A percentile compares a stretch with the other conserved stretches of the same genome.
phyloP scores from a whole-genome alignment of 2,888 invertebrate species.

The Mimumesa dahlbomi region DNA sequence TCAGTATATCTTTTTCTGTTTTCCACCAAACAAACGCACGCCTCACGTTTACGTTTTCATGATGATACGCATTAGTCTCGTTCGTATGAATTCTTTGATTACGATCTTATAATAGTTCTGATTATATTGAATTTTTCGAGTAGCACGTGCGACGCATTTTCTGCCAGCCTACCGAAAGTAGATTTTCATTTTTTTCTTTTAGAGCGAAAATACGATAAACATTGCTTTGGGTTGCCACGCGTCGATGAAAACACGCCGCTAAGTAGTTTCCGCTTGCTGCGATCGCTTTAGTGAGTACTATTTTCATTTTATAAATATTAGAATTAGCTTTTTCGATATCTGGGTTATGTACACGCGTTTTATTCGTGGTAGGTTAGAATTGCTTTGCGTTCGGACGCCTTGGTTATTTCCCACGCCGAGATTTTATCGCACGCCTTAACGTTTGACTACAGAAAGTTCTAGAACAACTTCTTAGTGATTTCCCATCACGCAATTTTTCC shows the following conservation, averaged over 20 bases:
- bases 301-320: conserved; percentile 21
- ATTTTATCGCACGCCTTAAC: no score
- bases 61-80: conserved; percentile 74
- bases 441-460: no score
- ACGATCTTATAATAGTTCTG: conserved; percentile 52
- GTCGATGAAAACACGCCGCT: conserved; percentile 5
- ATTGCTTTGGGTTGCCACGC: conserved; percentile 18
- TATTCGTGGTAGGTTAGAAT: background rate
- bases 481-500: no score
- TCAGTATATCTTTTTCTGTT: conserved; percentile 25
- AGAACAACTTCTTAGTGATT: no score
- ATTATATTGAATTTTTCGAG: background rate
- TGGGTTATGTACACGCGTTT: background rate
- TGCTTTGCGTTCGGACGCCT: background rate
- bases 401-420: no score
- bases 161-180: conserved; percentile 4
- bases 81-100: conserved; percentile 75
- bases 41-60: conserved; percentile 17
- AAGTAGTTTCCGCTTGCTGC: conserved; percentile 25
- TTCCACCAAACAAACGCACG: background rate
- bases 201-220: conserved; percentile 17
- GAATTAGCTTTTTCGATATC: background rate
- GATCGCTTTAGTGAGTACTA: conserved; percentile 49
- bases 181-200: conserved; percentile 8
- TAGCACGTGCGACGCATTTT: conserved; percentile 1